These are phyloP conservation scores for Heterodera filipjevi DNA, from an alignment of 2,888 invertebrate species.

Conservation along the genomic window DNA sequence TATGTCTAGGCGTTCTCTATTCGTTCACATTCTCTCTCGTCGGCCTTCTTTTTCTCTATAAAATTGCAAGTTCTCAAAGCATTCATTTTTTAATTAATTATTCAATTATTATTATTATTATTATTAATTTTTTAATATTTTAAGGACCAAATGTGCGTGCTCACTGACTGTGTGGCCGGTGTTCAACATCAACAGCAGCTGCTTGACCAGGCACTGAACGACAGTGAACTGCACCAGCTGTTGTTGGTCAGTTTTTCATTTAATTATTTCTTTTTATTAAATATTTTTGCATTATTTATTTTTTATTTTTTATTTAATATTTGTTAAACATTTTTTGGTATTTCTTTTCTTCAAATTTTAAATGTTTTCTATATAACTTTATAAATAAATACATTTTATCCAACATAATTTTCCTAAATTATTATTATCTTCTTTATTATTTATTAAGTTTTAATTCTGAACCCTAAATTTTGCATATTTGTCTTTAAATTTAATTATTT, in stretches of 20 bases:
- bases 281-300: not conserved
- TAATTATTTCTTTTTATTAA: not conserved
- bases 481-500: not conserved
- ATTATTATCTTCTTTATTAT: too few species aligned
- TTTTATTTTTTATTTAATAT: conserved; percentile 23
- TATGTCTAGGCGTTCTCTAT: too few species aligned
- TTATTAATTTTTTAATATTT: too few species aligned
- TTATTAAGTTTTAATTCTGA: too few species aligned
- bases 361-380: not conserved
- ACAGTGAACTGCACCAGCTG: conserved; percentile 37
- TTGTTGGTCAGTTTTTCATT: conserved; percentile 41
- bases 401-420: too few species aligned
- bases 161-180: conserved; percentile 38
- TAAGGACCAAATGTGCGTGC: conserved; percentile 48
- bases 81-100: too few species aligned
- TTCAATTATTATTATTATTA: too few species aligned
- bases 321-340: conserved; percentile 29
- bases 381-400: too few species aligned
- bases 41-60: too few species aligned
- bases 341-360: conserved; percentile 27
- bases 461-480: too few species aligned
- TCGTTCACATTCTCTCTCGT: too few species aligned
- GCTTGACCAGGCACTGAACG: conserved; percentile 41
- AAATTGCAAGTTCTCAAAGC: too few species aligned
- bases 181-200: conserved; percentile 22